A percentile compares a stretch with the other conserved stretches of the same genome.
phyloP scores from a whole-genome alignment of 2,888 invertebrate genomes.

The Athripsodes cinereus region DNA sequence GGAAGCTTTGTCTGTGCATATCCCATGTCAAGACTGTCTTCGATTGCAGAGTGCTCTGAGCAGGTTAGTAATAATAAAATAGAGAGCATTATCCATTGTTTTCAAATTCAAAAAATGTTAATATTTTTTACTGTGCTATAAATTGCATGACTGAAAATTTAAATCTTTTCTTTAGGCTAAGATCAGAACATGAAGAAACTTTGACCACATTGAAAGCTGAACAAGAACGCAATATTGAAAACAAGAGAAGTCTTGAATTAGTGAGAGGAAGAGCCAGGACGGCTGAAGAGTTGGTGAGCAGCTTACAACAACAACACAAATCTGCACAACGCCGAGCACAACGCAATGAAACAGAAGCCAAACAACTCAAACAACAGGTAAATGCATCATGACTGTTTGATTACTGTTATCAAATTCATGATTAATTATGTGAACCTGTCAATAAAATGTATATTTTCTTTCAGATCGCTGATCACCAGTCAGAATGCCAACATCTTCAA shows the following conservation, averaged over 20 bases:
- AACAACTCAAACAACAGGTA: constrained; percentile 25
- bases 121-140: not conserved
- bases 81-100: not conserved
- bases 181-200: constrained; percentile 32
- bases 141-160: not conserved
- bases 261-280: constrained; percentile 23
- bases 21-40: constrained; percentile 49
- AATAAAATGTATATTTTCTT: too few relatives aligned
- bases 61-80: constrained; percentile 34
- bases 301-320: constrained; percentile 24
- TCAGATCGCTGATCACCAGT: constrained; percentile 23
- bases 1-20: constrained; percentile 46
- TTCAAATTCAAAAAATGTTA: not conserved
- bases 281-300: constrained; percentile 23
- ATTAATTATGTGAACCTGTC: not conserved
- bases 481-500: constrained; percentile 41
- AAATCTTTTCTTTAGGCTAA: too few relatives aligned
- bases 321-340: constrained; percentile 19
- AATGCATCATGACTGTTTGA: too few relatives aligned
- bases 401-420: not conserved
- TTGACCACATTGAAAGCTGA: constrained; percentile 35
- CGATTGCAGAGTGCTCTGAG: constrained; percentile 50
- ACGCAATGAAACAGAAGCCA: constrained; percentile 22
- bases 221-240: constrained; percentile 31
- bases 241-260: constrained; percentile 20